Evolutionary conservation across 2,888 invertebrate species (phyloP), one percentile per base, ranked within the genome.

Genomic region (Drosophila neutralis): DNA sequence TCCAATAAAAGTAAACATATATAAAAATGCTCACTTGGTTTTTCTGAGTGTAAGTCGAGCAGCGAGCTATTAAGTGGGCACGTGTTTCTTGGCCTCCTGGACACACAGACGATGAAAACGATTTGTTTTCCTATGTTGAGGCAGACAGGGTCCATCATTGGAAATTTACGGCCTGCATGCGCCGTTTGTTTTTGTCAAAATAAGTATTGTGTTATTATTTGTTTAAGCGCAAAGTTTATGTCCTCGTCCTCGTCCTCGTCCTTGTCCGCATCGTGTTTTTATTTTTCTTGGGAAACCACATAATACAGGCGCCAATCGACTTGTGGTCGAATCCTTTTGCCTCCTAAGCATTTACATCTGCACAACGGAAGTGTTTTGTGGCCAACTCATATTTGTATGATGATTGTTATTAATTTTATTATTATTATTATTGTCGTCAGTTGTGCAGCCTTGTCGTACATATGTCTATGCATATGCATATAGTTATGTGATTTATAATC

Each of bases 321-420:
- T 65, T 27, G 53, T 49, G 62, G 56, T 52, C 36, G 15, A 40
- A 31, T 31, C 49, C 13, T 53, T 18, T 52, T 49, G 40, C 73
- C 73, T 48, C 71, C 73, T 87, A 80, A 89, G 75, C 82, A 87
- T 73, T 85, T 82, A 49, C 85, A 85, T 77, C 89, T 89, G 84
- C 85, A 29, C 49, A 69, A 13, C 69, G 65, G 51, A 60, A 63
- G 63, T 65, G 40, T 27, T 15, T 45, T 29, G 33, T 38, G 38
- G 13, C 29, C 56, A 35, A 38, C 24, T 31, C 11, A 27, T 29
- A 38, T 4, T 36, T 21, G n/a, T 54, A 21, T 60, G 35, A 21
- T 24, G 27, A 36, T 33, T 27, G 21, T 57, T 29, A 48, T 24
- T 27, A 18, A 5, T 45, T 36, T n/a, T 52, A 27, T 42, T 42